A percentile compares a stretch with the other conserved stretches of the same genome.
These are phyloP conservation scores for Formica aserva DNA, from an alignment of 2,888 invertebrate species.

Conservation along the genomic window DNA sequence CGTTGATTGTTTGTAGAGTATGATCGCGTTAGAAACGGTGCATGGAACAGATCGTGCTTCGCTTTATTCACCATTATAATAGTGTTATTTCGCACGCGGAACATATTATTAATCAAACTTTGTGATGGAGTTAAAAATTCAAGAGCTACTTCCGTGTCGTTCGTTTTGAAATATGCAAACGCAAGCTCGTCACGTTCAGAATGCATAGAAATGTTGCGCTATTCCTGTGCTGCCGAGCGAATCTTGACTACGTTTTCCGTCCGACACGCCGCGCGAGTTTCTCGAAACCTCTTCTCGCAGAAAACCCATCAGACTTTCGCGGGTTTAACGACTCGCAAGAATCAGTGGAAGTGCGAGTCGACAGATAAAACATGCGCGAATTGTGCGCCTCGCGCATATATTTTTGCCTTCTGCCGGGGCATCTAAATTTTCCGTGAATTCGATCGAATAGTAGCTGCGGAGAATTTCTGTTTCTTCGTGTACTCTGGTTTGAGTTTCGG, in stretches of 20 bases:
- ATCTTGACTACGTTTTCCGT: not conserved
- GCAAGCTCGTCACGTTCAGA: conserved; percentile 13
- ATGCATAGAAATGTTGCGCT: conserved; percentile 39
- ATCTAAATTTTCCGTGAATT: conserved; percentile 58
- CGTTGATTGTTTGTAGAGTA: not conserved
- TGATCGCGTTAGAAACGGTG: not conserved
- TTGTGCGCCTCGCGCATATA: conserved; percentile 7
- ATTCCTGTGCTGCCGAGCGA: conserved; percentile 16
- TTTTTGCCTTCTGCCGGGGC: conserved; percentile 3
- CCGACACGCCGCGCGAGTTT: not conserved
- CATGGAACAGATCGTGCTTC: not conserved
- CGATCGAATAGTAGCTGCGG: conserved; percentile 20
- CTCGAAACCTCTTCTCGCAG: conserved; percentile 4
- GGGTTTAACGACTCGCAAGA: conserved; percentile 54
- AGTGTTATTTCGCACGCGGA: not conserved
- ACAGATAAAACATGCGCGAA: conserved; percentile 51
- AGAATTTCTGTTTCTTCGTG: conserved; percentile 30
- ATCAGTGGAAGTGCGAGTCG: conserved; percentile 37
- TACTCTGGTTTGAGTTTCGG: conserved; percentile 15
- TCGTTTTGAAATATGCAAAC: conserved; percentile 29
- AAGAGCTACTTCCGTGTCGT: conserved; percentile 3
- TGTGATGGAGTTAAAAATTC: conserved; percentile 38
- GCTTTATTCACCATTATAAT: not conserved
- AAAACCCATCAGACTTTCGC: conserved; percentile 49
- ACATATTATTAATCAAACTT: conserved; percentile 41